Percentiles rank a stretch among this genome's conserved stretches.
These are phyloP conservation scores for Archocentrus centrarchus DNA, from an alignment of 2,113 vertebrate genomes.

Conservation along the genomic window DNA sequence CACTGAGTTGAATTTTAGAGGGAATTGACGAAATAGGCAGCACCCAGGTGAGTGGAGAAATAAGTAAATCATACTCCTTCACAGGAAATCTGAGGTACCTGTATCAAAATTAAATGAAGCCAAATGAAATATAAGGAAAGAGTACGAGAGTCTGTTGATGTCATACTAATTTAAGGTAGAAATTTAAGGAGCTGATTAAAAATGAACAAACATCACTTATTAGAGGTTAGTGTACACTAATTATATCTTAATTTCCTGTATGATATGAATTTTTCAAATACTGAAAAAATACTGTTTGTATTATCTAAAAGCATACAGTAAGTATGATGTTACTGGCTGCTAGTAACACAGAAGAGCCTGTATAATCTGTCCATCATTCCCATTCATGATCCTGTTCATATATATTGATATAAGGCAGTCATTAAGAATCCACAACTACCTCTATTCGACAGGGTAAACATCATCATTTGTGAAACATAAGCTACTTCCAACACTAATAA, in stretches of 20 bases:
- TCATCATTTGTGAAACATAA: background rate
- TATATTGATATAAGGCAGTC: background rate
- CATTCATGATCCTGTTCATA: background rate
- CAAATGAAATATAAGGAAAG: background rate
- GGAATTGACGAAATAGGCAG: background rate
- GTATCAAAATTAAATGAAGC: background rate
- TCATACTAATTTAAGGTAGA: background rate
- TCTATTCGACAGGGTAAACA: accelerated
- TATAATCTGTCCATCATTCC: background rate
- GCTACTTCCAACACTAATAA: background rate
- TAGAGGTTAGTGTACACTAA: background rate
- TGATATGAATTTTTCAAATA: background rate
- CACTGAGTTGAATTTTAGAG: background rate
- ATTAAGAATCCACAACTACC: background rate
- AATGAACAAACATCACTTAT: background rate
- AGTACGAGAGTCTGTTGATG: background rate
- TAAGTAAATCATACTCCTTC: background rate
- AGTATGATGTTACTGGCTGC: background rate
- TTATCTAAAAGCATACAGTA: background rate
- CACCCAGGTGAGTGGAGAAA: background rate
- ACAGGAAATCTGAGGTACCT: background rate
- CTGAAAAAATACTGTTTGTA: background rate
- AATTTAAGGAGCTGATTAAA: background rate
- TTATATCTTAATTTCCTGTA: background rate
- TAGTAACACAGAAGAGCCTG: background rate